phyloP scores from a whole-genome alignment of 2,113 vertebrate species.

The Melanotaenia duboulayi region DNA sequence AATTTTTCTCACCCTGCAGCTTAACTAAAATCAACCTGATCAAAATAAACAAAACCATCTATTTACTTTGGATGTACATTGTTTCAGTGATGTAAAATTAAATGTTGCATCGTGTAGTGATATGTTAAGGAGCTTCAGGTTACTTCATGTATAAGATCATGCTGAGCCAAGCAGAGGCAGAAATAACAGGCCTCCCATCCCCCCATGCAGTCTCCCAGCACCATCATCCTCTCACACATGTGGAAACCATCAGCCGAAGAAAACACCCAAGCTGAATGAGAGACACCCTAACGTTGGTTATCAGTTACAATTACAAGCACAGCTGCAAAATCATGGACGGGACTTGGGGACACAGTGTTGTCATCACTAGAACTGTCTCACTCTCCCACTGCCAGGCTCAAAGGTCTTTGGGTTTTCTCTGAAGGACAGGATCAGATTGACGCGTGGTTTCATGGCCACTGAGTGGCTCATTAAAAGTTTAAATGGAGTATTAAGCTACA shows the following conservation, averaged over 20 bases:
- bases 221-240: slow-evolving; percentile 30
- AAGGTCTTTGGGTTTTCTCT: background rate
- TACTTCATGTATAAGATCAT: background rate
- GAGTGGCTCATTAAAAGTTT: slow-evolving; percentile 42
- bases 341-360: background rate
- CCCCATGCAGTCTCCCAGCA: background rate
- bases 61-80: too few relatives aligned
- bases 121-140: too few relatives aligned
- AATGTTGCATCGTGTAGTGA: too few relatives aligned
- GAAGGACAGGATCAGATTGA: slow-evolving; percentile 17
- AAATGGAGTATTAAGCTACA: slow-evolving; percentile 33
- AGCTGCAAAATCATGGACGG: slow-evolving; percentile 4
- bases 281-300: slow-evolving; percentile 3
- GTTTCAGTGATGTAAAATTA: too few relatives aligned
- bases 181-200: background rate
- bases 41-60: too few relatives aligned
- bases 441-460: slow-evolving; percentile 19
- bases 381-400: background rate
- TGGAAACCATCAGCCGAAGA: slow-evolving; percentile 64
- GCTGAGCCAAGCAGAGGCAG: slow-evolving; percentile 15
- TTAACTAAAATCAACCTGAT: too few relatives aligned
- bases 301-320: background rate
- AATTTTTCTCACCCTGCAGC: too few relatives aligned
- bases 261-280: background rate
- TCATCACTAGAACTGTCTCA: slow-evolving; percentile 2